Percentiles rank a stretch among this genome's conserved stretches.
These are phyloP conservation scores for Gambelia wislizenii DNA, from an alignment of 2,797 vertebrate species.

Conservation along the genomic window DNA sequence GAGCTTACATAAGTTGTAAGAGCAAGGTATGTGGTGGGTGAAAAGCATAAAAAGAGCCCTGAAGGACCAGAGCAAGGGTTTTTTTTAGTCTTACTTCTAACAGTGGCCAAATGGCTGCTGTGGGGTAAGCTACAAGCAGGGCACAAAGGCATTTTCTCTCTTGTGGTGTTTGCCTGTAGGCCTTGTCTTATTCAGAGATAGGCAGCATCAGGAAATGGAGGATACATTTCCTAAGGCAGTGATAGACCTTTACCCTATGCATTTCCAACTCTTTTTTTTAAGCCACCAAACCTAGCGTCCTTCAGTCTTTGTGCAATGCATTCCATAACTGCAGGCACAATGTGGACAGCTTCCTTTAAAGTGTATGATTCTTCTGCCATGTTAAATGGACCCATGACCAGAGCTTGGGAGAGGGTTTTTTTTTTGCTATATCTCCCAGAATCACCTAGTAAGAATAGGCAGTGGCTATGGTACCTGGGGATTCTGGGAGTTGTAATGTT, in stretches of 20 bases:
- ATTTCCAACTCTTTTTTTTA: background rate
- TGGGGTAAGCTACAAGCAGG: background rate
- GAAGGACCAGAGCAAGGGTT: background rate
- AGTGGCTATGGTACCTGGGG: background rate
- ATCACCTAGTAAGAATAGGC: background rate
- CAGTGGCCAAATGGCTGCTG: background rate
- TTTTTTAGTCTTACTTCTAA: background rate
- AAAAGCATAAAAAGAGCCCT: background rate
- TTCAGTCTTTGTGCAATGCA: too few species aligned
- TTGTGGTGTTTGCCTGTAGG: background rate
- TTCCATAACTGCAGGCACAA: background rate
- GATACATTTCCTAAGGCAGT: background rate
- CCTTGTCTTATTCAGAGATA: too few species aligned
- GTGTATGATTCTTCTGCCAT: too few species aligned
- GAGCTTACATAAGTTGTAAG: background rate
- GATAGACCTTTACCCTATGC: too few species aligned
- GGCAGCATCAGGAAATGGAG: background rate
- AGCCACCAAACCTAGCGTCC: too few species aligned
- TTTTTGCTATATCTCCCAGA: background rate
- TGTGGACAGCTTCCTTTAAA: background rate
- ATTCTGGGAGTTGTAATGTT: background rate
- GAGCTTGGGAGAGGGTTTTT: background rate
- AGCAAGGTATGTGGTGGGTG: too few species aligned
- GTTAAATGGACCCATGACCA: background rate
- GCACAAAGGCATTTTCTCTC: background rate